Percentiles rank a stretch among this genome's conserved stretches.
phyloP scores from a whole-genome alignment of 2,113 vertebrate genomes.

The Camarhynchus parvulus region DNA sequence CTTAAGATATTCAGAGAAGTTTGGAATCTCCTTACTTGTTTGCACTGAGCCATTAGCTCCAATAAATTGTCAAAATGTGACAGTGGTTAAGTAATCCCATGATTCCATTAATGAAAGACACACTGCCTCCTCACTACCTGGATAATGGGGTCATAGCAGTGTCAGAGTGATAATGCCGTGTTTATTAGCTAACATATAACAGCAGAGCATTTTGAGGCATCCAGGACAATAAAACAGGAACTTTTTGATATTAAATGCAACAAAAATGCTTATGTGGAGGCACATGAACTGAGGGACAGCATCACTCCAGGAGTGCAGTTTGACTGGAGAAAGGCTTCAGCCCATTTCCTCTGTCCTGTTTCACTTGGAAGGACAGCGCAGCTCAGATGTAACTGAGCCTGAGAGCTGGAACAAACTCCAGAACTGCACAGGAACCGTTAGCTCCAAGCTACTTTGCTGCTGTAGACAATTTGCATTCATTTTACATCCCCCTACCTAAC shows the following conservation, averaged over 20 bases:
- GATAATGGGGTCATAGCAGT: neutral
- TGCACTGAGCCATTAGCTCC: neutral
- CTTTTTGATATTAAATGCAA: neutral
- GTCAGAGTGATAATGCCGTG: neutral
- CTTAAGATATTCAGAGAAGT: neutral
- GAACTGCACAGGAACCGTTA: neutral
- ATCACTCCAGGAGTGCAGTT: neutral
- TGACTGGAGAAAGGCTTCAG: neutral
- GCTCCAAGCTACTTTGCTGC: neutral
- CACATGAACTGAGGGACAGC: neutral
- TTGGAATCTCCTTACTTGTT: neutral
- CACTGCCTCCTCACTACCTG: neutral
- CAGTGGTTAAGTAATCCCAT: neutral
- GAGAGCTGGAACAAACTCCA: neutral
- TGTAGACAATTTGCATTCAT: neutral
- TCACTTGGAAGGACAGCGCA: rapidly evolving
- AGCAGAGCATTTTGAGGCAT: neutral
- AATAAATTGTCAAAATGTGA: neutral
- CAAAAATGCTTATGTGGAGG: neutral
- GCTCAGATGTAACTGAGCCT: neutral
- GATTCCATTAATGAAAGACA: neutral
- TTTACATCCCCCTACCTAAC: neutral
- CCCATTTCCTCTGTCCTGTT: neutral
- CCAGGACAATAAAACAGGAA: neutral
- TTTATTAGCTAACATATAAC: neutral